Evolutionary conservation across 2,113 vertebrate genomes (phyloP).

Genomic region (Hipposideros armiger): DNA sequence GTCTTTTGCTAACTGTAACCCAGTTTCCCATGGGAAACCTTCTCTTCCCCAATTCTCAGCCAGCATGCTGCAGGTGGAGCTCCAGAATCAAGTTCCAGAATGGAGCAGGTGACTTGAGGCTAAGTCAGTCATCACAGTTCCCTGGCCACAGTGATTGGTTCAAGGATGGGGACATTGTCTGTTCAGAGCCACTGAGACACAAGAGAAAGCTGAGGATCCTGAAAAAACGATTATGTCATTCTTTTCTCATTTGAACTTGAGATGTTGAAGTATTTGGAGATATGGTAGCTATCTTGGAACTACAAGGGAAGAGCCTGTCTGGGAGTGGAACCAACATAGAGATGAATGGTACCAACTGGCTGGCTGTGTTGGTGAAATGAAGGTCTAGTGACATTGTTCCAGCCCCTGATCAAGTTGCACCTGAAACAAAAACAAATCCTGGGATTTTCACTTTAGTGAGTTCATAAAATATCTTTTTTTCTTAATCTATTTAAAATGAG

Average conservation of each 20-base stretch:
- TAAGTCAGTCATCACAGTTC: background rate
- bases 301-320: background rate
- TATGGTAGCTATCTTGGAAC: background rate
- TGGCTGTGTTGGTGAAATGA: background rate
- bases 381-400: background rate
- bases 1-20: background rate
- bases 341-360: background rate
- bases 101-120: background rate
- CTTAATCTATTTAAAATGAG: background rate
- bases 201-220: background rate
- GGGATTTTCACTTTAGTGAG: background rate
- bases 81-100: background rate
- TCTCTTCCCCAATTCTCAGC: background rate
- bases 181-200: background rate
- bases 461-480: background rate
- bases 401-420: background rate
- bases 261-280: background rate
- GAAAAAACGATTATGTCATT: background rate
- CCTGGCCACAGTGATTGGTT: background rate
- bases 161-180: background rate
- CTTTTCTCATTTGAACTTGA: background rate
- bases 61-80: background rate
- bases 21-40: background rate
- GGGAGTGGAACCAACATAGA: background rate
- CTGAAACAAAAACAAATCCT: constrained; percentile 30